Conservation (phyloP, 2,113 vertebrate species). For the Ophiodon elongatus region DNA sequence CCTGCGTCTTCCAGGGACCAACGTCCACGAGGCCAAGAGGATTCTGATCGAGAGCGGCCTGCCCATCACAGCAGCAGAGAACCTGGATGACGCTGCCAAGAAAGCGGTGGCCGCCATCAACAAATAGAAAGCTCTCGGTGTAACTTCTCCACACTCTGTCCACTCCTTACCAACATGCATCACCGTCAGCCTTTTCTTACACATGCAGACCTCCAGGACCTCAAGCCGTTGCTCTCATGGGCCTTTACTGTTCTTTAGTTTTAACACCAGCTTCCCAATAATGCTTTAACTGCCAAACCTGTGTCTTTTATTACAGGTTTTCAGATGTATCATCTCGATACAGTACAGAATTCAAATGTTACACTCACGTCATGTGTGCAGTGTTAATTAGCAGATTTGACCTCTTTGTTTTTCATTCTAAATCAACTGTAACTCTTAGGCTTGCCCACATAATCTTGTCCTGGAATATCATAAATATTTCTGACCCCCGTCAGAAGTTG, state of each 20-base stretch:
- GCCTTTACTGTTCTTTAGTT: constrained; percentile 1
- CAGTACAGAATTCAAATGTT: neutral
- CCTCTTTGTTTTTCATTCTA: neutral
- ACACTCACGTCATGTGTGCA: neutral
- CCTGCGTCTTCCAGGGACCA: constrained; percentile 87
- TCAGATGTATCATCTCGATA: neutral
- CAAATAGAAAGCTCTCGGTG: constrained; percentile 79
- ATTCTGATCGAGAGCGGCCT: constrained; percentile 94
- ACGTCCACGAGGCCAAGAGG: constrained; percentile 92
- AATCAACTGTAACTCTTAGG: neutral
- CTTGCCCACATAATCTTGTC: neutral
- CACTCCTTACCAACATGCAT: neutral
- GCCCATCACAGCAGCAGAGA: constrained; percentile 89
- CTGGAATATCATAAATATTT: neutral
- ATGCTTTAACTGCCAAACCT: neutral
- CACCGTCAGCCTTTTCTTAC: constrained; percentile 34
- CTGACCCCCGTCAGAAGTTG: neutral
- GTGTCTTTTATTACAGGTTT: neutral
- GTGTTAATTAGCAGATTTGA: neutral
- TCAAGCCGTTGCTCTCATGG: neutral
- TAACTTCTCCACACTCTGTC: neutral
- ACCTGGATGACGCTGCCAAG: constrained; percentile 95
- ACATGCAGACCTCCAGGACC: constrained; percentile 24
- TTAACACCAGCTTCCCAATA: neutral
- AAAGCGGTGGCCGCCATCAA: constrained; percentile 94